These are phyloP conservation scores for Meganola albula DNA, from an alignment of 2,888 invertebrate species.

Conservation along the genomic window DNA sequence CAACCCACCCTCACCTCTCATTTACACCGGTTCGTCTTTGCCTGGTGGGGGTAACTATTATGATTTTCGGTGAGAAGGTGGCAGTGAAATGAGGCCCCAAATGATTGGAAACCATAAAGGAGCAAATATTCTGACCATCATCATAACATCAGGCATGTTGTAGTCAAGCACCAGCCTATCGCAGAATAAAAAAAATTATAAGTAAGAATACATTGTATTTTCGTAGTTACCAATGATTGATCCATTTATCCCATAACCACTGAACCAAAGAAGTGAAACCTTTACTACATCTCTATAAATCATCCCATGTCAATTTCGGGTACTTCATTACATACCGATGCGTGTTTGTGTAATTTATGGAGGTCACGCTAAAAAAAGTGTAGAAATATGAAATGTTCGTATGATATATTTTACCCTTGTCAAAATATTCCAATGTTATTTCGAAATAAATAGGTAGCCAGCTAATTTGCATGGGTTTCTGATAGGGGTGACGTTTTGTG, in stretches of 20 bases:
- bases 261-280: constrained; percentile 1
- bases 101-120: too few relatives aligned
- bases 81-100: too few relatives aligned
- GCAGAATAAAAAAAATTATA: too few relatives aligned
- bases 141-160: too few relatives aligned
- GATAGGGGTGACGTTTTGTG: constrained; percentile 19
- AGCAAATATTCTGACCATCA: too few relatives aligned
- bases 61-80: too few relatives aligned
- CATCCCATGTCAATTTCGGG: constrained; percentile 29
- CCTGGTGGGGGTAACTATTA: too few relatives aligned
- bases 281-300: constrained; percentile 28
- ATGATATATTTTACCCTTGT: constrained; percentile 57
- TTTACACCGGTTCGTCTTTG: too few relatives aligned
- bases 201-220: too few relatives aligned
- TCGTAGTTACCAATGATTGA: too few relatives aligned
- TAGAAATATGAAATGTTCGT: constrained; percentile 49
- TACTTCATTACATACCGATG: constrained; percentile 37
- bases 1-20: too few relatives aligned
- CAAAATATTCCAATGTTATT: constrained; percentile 41
- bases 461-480: constrained; percentile 42
- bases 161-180: too few relatives aligned
- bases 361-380: constrained; percentile 38
- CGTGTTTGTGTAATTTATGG: constrained; percentile 45
- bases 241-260: neutral
- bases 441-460: constrained; percentile 43